Base-by-base conservation (phyloP, 2,797 vertebrate species). In the Cygnus olor region DNA sequence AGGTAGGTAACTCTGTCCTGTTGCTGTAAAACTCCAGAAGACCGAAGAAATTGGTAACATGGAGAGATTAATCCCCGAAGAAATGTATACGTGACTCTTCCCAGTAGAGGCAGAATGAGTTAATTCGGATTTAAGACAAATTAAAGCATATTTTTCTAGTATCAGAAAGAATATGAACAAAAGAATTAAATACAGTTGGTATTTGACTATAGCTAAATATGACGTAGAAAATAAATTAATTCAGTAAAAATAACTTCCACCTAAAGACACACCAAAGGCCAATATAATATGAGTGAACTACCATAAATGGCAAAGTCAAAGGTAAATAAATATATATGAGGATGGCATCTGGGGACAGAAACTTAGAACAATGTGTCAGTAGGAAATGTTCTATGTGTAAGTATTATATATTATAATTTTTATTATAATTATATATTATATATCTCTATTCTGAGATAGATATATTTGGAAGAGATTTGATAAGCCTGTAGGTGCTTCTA, bases 111-210 rank as follows among this genome's bases (percentile, higher is more conserved):
- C 18, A 81, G n/a, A 84, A 42, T 25, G 18, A 40, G 6, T 90
- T 93, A 34, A 40, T 90, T 76, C 76, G 24, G 20, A 66, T 34
- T 18, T 77, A 38, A 93, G 22, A 42, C 15, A 83, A 87, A 86
- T 69, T 74, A 87, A 93, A 95, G 10, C 27, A 58, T 84, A 76
- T 77, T 63, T 17, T 76, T 95, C n/a, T 61, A 82, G 25, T 68
- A 89, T 72, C 36, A 87, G 57, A 83, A 22, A 42, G 5, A 11
- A 49, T 54, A 72, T 28, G 60, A 88, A 93, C 17, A 85, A 88
- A 93, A 32, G 2, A 6, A 77, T 71, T 79, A 77, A 72, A 78
- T 68, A 40, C 6, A 73, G 6, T 69, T 34, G 21, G 20, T 45
- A 73, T 85, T 71, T 81, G 9, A 70, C 17, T 66, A 53, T 49